Evolutionary conservation across 2,113 vertebrate species (phyloP).

Genomic region (Phylloscopus trochilus): DNA sequence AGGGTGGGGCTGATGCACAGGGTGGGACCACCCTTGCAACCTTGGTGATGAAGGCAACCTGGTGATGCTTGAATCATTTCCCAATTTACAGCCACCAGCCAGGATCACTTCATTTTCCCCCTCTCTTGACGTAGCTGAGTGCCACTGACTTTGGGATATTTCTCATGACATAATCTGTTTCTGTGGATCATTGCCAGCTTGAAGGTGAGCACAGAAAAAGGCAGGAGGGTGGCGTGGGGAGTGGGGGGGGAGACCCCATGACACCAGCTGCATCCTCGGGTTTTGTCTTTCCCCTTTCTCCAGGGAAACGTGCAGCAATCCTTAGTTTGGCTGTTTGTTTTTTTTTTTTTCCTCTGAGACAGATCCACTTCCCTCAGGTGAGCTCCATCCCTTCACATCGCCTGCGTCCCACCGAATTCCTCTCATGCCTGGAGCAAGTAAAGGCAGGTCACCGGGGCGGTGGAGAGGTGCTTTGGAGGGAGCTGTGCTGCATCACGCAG

Average conservation of each 20-base stretch:
- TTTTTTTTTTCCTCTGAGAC: not conserved
- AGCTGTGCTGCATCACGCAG: not conserved
- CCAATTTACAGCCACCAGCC: not conserved
- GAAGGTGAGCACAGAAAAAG: not conserved
- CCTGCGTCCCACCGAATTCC: not conserved
- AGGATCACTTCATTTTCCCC: not conserved
- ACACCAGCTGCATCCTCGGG: not conserved
- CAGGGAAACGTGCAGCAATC: not conserved
- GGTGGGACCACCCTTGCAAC: rapidly evolving
- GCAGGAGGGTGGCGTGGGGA: not conserved
- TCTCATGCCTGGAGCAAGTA: slow-evolving; percentile 12
- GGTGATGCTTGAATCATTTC: not conserved
- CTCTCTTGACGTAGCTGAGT: not conserved
- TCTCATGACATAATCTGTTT: not conserved
- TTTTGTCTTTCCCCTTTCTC: not conserved
- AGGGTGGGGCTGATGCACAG: rapidly evolving
- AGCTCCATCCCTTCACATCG: not conserved
- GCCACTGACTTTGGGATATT: not conserved
- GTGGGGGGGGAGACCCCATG: rapidly evolving
- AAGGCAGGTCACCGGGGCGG: not conserved
- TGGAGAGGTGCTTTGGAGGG: not conserved
- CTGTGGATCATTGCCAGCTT: not conserved
- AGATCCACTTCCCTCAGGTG: not conserved
- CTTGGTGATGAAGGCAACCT: not conserved
- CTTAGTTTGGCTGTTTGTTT: not conserved